Conservation (phyloP, 2,888 invertebrate genomes). For the Aporophyla nigra region DNA sequence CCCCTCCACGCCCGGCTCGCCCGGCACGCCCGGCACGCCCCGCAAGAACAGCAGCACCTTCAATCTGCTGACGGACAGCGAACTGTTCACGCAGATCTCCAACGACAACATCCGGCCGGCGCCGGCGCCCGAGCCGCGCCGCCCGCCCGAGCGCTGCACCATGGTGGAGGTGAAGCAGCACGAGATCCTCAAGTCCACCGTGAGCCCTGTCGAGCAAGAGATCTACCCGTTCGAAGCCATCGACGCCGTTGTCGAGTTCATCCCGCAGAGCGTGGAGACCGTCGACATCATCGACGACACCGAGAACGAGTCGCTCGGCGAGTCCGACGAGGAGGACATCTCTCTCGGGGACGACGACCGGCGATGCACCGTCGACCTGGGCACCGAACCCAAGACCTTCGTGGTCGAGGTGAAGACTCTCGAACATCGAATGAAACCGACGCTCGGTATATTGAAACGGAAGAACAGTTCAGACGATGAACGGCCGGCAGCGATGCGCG, state of each 20-base stretch:
- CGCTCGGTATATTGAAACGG: constrained; percentile 81
- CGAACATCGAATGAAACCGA: constrained; percentile 84
- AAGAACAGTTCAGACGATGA: constrained; percentile 71
- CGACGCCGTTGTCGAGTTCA: constrained; percentile 89
- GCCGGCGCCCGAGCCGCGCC: constrained; percentile 54
- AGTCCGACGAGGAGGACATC: constrained; percentile 73
- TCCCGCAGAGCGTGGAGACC: constrained; percentile 90
- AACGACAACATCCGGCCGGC: constrained; percentile 81
- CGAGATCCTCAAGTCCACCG: constrained; percentile 93
- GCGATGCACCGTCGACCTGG: constrained; percentile 74
- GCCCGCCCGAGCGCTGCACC: constrained; percentile 82
- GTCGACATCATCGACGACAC: constrained; percentile 91
- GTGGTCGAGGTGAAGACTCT: constrained; percentile 83
- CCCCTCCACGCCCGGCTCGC: constrained; percentile 11
- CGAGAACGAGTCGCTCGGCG: constrained; percentile 79
- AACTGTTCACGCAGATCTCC: constrained; percentile 93
- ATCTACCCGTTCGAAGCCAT: constrained; percentile 88
- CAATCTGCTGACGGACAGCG: constrained; percentile 92
- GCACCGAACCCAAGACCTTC: constrained; percentile 83
- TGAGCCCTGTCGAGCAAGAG: constrained; percentile 85
- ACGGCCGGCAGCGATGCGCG: constrained; percentile 68
- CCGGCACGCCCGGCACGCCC: constrained; percentile 81
- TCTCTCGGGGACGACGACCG: constrained; percentile 44
- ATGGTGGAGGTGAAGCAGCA: constrained; percentile 93
- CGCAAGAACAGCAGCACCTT: constrained; percentile 91